Evolutionary conservation across 1,140 invertebrate genomes (phyloP).

Genomic region (Rhagoletis zephyria): DNA sequence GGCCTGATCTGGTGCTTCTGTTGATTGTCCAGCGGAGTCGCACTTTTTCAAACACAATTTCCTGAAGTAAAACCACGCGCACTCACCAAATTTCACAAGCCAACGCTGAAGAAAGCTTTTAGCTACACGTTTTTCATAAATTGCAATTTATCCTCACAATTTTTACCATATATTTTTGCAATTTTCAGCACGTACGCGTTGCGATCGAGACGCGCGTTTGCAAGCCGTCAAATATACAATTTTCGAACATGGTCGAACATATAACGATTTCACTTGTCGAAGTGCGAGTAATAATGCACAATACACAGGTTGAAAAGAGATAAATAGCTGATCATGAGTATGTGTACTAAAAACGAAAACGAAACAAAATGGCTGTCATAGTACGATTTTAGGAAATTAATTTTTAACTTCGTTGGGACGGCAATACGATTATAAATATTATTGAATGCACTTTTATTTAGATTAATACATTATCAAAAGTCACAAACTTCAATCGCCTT

Average conservation of each 20-base stretch:
- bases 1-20: constrained; percentile 20
- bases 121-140: constrained; percentile 61
- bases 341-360: constrained; percentile 57
- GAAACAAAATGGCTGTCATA: constrained; percentile 58
- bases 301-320: constrained; percentile 24
- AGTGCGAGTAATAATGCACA: neutral
- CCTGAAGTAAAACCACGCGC: neutral
- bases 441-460: neutral
- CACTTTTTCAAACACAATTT: constrained; percentile 55
- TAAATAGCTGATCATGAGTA: constrained; percentile 17
- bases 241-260: constrained; percentile 58
- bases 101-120: constrained; percentile 57
- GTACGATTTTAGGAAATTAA: constrained; percentile 35
- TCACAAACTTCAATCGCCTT: neutral
- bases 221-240: constrained; percentile 71
- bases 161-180: constrained; percentile 72
- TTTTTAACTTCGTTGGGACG: neutral
- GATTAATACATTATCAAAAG: neutral
- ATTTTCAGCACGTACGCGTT: constrained; percentile 71
- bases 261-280: constrained; percentile 28
- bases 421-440: neutral
- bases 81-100: constrained; percentile 55
- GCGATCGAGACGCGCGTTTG: constrained; percentile 65
- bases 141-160: constrained; percentile 66
- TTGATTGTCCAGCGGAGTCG: constrained; percentile 55